Conservation (phyloP, 2,888 invertebrate species). For the Muscina levida region DNA sequence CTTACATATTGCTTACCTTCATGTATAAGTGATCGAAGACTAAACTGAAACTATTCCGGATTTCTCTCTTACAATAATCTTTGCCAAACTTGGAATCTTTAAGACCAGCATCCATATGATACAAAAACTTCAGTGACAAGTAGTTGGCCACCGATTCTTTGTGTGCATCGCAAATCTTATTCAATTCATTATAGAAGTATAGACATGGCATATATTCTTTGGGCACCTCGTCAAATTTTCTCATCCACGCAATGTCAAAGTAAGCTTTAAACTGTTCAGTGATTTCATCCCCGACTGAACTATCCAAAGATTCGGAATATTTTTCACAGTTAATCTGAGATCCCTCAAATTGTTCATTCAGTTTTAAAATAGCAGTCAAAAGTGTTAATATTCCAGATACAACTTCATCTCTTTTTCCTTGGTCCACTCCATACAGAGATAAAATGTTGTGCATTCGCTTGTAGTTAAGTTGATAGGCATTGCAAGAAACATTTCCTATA, state of each 20-base stretch:
- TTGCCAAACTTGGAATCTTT: constrained; percentile 69
- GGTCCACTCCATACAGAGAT: constrained; percentile 69
- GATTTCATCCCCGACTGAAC: constrained; percentile 22
- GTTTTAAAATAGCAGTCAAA: constrained; percentile 69
- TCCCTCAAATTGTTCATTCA: constrained; percentile 68
- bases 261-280: constrained; percentile 70
- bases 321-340: constrained; percentile 61
- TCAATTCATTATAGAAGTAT: constrained; percentile 71
- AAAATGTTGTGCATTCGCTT: constrained; percentile 73
- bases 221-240: constrained; percentile 19
- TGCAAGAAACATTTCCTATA: constrained; percentile 70
- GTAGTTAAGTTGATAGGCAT: constrained; percentile 72
- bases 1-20: constrained; percentile 65
- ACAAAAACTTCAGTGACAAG: constrained; percentile 74
- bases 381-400: constrained; percentile 72
- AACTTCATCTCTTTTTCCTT: constrained; percentile 66
- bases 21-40: constrained; percentile 72
- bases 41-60: constrained; percentile 66
- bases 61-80: constrained; percentile 69
- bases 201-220: constrained; percentile 67
- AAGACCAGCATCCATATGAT: constrained; percentile 72
- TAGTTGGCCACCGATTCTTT: constrained; percentile 75
- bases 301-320: not conserved
- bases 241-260: constrained; percentile 74
- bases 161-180: constrained; percentile 69